phyloP scores from a whole-genome alignment of 2,888 invertebrate genomes.

The Stenodera caucasica region DNA sequence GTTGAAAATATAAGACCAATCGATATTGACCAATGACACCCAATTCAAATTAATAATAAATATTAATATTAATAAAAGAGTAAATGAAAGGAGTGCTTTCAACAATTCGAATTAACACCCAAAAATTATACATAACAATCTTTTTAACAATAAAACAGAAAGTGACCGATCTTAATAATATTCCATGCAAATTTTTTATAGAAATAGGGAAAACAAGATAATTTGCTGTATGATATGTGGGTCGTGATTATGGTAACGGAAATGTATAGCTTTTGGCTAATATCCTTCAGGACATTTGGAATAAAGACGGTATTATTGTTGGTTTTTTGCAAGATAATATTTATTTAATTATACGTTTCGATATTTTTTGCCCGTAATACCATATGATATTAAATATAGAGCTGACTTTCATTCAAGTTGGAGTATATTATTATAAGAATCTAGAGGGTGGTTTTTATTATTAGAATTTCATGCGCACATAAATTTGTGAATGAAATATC shows the following conservation, averaged over 20 bases:
- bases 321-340: conserved; percentile 7
- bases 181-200: not conserved
- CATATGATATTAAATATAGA: conserved; percentile 2
- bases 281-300: not conserved
- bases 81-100: not conserved
- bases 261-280: conserved; percentile 1
- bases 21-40: not conserved
- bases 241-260: conserved; percentile 3
- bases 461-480: conserved; percentile 23
- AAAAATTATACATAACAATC: too few species aligned
- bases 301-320: conserved; percentile 9
- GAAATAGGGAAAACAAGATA: not conserved
- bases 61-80: conserved; percentile 1
- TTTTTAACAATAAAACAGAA: not conserved
- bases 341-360: conserved; percentile 9
- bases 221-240: not conserved
- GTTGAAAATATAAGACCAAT: not conserved
- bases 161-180: not conserved
- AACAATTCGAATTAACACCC: not conserved
- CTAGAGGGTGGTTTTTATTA: conserved; percentile 18
- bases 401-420: not conserved
- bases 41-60: conserved; percentile 3
- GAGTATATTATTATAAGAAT: conserved; percentile 16
- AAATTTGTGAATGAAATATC: conserved; percentile 22
- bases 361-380: not conserved